Evolutionary conservation across 2,113 vertebrate species (phyloP).

Genomic region (Apeltes quadracus): DNA sequence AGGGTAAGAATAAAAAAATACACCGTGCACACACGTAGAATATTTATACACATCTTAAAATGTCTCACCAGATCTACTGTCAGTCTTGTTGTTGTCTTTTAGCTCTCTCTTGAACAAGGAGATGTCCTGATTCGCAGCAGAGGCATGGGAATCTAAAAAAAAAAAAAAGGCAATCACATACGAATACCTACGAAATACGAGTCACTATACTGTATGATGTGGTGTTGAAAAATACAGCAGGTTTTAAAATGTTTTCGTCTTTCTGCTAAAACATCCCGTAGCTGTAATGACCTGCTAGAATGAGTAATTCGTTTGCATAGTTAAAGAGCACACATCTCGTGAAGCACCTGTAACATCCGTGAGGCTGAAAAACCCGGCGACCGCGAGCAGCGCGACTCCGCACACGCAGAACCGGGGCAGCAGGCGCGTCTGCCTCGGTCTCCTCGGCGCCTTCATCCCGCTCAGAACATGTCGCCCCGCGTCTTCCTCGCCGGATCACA

Average conservation of each 20-base stretch:
- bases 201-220: background rate
- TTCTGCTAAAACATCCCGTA: background rate
- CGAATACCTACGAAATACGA: background rate
- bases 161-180: background rate
- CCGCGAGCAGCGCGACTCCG: constrained; percentile 70
- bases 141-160: constrained; percentile 33
- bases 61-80: constrained; percentile 62
- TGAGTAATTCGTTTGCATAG: background rate
- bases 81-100: constrained; percentile 64
- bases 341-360: constrained; percentile 72
- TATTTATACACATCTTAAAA: background rate
- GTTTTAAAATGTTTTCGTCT: background rate
- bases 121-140: constrained; percentile 30
- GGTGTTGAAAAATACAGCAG: background rate
- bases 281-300: background rate
- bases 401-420: constrained; percentile 75
- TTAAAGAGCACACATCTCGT: background rate
- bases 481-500: background rate
- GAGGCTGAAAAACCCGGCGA: constrained; percentile 64
- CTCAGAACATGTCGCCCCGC: constrained; percentile 72
- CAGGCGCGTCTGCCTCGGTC: constrained; percentile 72
- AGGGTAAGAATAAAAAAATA: background rate
- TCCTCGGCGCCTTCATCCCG: constrained; percentile 76
- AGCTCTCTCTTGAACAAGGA: constrained; percentile 66
- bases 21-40: background rate